These are phyloP conservation scores for Dorcus parallelipipedus DNA, from an alignment of 2,888 invertebrate genomes.

Conservation along the genomic window DNA sequence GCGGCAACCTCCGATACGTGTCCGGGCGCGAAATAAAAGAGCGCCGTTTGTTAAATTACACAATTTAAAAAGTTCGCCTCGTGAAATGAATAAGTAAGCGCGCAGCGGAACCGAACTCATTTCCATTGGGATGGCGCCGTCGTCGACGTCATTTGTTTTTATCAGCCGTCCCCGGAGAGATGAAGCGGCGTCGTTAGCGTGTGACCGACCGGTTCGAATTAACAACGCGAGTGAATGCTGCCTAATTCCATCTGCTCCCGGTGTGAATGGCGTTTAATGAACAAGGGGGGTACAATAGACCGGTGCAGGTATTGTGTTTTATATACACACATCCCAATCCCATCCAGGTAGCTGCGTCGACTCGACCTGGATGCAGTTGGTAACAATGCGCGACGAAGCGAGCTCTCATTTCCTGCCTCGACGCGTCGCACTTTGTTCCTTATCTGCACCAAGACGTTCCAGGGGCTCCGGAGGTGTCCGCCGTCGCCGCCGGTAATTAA, in stretches of 20 bases:
- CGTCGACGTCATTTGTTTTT: conserved; percentile 49
- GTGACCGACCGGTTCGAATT: conserved; percentile 4
- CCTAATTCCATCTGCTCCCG: conserved; percentile 16
- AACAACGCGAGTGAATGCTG: conserved; percentile 16
- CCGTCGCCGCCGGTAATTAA: conserved; percentile 27
- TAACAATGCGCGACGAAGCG: conserved; percentile 20
- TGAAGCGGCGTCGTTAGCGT: conserved; percentile 19
- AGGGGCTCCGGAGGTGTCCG: conserved; percentile 30
- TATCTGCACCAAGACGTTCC: conserved; percentile 27
- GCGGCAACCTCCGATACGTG: conserved; percentile 18
- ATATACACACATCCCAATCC: conserved; percentile 18
- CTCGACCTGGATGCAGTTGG: conserved; percentile 4
- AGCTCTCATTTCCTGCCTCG: conserved; percentile 24
- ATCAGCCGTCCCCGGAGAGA: conserved; percentile 41
- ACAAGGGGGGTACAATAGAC: conserved; percentile 12
- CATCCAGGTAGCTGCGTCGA: conserved; percentile 20
- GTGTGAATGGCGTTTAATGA: conserved; percentile 22
- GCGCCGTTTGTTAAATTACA: conserved; percentile 46
- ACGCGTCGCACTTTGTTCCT: conserved; percentile 23
- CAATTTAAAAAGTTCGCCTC: conserved; percentile 52
- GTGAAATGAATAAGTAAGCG: conserved; percentile 52
- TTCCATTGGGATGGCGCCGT: conserved; percentile 47
- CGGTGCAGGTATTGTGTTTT: conserved; percentile 2
- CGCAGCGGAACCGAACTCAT: conserved; percentile 44
- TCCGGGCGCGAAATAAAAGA: conserved; percentile 39